Percentiles rank a stretch among this genome's conserved stretches.
These are phyloP conservation scores for Oplegnathus fasciatus DNA, from an alignment of 2,113 vertebrate species.

Conservation along the genomic window DNA sequence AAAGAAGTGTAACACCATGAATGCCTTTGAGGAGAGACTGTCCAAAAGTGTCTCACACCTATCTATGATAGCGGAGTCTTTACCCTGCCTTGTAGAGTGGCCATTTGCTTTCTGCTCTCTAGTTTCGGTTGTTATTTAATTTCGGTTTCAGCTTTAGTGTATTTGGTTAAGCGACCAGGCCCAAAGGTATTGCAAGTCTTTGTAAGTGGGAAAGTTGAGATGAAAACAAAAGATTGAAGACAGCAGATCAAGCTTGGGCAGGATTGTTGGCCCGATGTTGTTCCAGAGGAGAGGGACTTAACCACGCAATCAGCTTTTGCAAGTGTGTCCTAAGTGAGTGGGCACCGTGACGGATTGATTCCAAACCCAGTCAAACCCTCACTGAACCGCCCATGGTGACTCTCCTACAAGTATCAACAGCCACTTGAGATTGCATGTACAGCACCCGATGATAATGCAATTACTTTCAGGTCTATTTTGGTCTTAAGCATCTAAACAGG, in stretches of 20 bases:
- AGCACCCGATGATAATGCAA: slow-evolving; percentile 26
- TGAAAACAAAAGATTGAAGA: slow-evolving; percentile 22
- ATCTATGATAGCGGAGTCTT: background rate
- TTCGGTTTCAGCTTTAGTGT: background rate
- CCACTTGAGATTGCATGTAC: slow-evolving; percentile 20
- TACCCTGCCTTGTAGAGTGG: background rate
- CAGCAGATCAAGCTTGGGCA: slow-evolving; percentile 64
- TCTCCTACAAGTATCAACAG: slow-evolving; percentile 66
- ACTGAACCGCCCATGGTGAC: slow-evolving; percentile 46
- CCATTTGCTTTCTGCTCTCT: background rate
- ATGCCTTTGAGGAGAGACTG: background rate
- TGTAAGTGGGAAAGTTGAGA: background rate
- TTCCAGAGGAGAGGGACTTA: slow-evolving; percentile 38
- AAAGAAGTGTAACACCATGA: background rate
- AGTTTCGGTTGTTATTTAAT: background rate
- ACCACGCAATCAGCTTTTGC: slow-evolving; percentile 39
- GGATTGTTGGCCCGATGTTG: slow-evolving; percentile 33
- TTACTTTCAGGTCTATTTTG: slow-evolving; percentile 55
- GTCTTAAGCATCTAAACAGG: slow-evolving; percentile 60
- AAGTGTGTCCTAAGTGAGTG: slow-evolving; percentile 52
- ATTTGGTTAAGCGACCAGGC: background rate
- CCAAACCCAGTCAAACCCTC: slow-evolving; percentile 51
- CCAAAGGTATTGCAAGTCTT: background rate
- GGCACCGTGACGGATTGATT: slow-evolving; percentile 54
- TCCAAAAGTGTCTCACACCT: background rate